A percentile compares a stretch with the other conserved stretches of the same genome.
These are phyloP conservation scores for Aricia artaxerxes DNA, from an alignment of 2,888 invertebrate genomes.

Conservation along the genomic window DNA sequence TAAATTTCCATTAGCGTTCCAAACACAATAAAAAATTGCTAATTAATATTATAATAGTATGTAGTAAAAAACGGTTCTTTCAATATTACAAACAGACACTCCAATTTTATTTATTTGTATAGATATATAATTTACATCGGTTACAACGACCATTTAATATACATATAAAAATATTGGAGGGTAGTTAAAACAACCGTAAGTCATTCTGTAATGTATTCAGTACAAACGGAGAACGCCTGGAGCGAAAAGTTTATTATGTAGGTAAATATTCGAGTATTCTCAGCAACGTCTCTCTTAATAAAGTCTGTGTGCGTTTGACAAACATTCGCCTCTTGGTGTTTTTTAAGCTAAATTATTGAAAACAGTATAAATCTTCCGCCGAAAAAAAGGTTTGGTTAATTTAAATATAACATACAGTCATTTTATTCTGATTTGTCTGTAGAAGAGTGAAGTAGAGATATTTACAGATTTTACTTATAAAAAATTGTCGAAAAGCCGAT, in stretches of 20 bases:
- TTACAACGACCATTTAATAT: neutral
- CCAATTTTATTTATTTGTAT: too few relatives aligned
- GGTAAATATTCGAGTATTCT: constrained; percentile 15
- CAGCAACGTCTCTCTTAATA: constrained; percentile 5
- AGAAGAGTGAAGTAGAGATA: too few relatives aligned
- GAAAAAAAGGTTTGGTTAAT: too few relatives aligned
- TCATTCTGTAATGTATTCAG: constrained; percentile 6
- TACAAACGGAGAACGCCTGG: neutral
- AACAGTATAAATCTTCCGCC: neutral
- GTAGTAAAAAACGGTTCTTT: too few relatives aligned
- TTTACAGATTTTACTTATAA: too few relatives aligned
- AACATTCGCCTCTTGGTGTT: neutral
- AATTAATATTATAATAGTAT: too few relatives aligned
- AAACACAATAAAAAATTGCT: too few relatives aligned
- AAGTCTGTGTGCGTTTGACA: constrained; percentile 10
- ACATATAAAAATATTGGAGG: neutral
- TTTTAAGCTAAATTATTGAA: neutral
- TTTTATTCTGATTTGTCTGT: too few relatives aligned
- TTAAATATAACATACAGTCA: too few relatives aligned
- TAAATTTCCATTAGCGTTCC: too few relatives aligned
- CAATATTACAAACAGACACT: too few relatives aligned
- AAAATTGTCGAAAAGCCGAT: too few relatives aligned
- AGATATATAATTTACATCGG: neutral
- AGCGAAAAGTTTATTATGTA: constrained; percentile 21
- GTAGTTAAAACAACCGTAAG: neutral